Conservation (phyloP, 2,113 vertebrate genomes). For the Octodon degus region DNA sequence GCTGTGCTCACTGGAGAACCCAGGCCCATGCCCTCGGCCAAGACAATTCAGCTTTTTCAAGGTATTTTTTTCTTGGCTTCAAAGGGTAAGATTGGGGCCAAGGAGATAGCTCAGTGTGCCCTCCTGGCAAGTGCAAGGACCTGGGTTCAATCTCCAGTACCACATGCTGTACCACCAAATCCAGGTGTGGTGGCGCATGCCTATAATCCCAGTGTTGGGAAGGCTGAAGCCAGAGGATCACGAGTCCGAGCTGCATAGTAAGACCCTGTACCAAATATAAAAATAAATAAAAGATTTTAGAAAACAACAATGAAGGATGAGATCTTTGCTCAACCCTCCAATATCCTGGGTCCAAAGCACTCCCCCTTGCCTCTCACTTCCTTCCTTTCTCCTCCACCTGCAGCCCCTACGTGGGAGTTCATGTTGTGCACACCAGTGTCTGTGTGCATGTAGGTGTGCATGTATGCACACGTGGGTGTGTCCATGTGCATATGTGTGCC, state of each 20-base stretch:
- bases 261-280: no score
- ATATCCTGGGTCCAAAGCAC: background rate
- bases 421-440: background rate
- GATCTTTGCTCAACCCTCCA: background rate
- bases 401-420: background rate
- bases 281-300: no score
- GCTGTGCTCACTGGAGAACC: slow-evolving; percentile 61
- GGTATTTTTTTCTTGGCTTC: slow-evolving; percentile 48
- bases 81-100: background rate
- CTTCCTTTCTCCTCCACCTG: background rate
- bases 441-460: no score
- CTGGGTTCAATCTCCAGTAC: no score
- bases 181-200: no score
- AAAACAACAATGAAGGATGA: background rate
- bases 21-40: slow-evolving; percentile 9
- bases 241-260: no score
- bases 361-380: background rate
- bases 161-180: no score
- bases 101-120: no score
- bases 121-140: no score
- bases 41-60: background rate
- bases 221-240: no score
- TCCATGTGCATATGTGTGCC: no score
- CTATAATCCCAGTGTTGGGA: no score
- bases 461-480: background rate